phyloP scores from a whole-genome alignment of 2,797 vertebrate species.

The Prunella strophiata region DNA sequence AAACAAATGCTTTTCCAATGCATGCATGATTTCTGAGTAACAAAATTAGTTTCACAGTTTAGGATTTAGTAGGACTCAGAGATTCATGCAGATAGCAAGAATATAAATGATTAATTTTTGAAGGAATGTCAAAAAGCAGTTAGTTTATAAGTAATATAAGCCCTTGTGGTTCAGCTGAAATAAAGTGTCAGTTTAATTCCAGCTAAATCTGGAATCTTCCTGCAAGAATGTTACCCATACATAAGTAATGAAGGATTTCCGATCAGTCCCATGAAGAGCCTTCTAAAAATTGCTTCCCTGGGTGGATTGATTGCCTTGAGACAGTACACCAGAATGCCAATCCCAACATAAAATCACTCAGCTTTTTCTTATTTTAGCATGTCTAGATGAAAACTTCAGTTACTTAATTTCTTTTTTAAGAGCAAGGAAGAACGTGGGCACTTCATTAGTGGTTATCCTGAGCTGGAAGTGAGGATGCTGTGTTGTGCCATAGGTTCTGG shows the following conservation, averaged over 20 bases:
- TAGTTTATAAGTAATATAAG: not conserved
- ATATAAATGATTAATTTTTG: not conserved
- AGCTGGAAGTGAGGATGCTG: not conserved
- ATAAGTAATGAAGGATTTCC: not conserved
- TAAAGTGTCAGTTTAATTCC: not conserved
- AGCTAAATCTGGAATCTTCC: not conserved
- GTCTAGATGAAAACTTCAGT: not conserved
- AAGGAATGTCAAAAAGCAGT: not conserved
- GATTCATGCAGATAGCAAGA: not conserved
- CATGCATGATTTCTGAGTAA: not conserved
- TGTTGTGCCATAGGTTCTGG: conserved; percentile 87
- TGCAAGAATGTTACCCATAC: not conserved
- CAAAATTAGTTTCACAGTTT: not conserved
- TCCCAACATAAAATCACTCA: not conserved
- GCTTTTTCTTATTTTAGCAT: not conserved
- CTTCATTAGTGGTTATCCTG: not conserved
- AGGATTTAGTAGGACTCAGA: not conserved
- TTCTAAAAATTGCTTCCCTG: not conserved
- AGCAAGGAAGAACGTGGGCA: not conserved
- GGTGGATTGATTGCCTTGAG: not conserved
- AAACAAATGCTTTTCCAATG: not conserved
- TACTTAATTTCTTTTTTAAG: not conserved
- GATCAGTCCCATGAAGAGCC: accelerated
- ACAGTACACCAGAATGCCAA: not conserved
- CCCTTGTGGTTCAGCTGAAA: not conserved